Evolutionary conservation across 2,888 invertebrate species (phyloP), one percentile per base, ranked within the genome.

Genomic region (Listrodromus nycthemerus): DNA sequence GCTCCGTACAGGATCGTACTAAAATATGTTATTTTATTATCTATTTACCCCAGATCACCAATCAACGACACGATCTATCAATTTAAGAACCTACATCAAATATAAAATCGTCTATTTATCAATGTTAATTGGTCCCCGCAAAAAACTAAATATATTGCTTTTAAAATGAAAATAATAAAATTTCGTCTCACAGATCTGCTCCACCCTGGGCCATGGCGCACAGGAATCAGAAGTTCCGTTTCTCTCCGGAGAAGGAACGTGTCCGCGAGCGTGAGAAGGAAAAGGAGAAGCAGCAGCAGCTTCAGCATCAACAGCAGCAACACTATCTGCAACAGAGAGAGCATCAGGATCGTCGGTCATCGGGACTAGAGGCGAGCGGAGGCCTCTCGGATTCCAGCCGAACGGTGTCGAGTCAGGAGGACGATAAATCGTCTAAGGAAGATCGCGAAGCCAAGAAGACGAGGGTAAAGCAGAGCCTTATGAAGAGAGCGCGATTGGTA

Each of bases 401-500:
- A 92, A 94, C 95, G 91, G 88, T 96, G 55, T 94, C 94, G 33
- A 95, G 94, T 87, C 94, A 94, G 84, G 95, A 95, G 85, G 95
- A 94, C 27, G 94, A 94, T 55, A 94, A 94, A 58, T 81, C 89
- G 1, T 86, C 87, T 7, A 91, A 92, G 77, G 95, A 95, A 48
- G 95, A 96, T 89, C 94, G 95, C 84, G 94, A 95, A 84, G 95
- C 96, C 4, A 96, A 96, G 81, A 96, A 96, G 90, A 96, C 96
- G 50, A 95, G 95, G 16, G 95, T 96, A 21, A 96, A 96, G 90
- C 97, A 97, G 69, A 96, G 96, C 87, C 92, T 97, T 33, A 97
- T 97, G 93, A 97, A 97, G 93, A 95, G 97, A 71, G 97, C 97
- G 6, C 95, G 97, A 16, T 97, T 97, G 0, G 97, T 97, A 61